Conservation (phyloP, 2,113 vertebrate genomes). For the Limnothrissa miodon region DNA sequence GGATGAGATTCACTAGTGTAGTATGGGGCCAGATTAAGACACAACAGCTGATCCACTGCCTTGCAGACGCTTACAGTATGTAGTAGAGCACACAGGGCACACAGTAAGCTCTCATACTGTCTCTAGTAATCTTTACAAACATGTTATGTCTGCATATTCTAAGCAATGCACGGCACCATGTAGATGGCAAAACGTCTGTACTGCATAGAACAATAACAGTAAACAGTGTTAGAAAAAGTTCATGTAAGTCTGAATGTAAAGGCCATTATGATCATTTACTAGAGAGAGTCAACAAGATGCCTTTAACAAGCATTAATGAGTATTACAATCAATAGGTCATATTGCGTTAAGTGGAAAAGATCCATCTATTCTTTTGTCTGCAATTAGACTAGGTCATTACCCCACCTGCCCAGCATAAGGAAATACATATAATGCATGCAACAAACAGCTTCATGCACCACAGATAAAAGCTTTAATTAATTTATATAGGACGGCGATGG, state of each 20-base stretch:
- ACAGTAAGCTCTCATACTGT: neutral
- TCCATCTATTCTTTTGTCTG: neutral
- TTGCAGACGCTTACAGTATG: neutral
- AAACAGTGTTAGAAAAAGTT: too few relatives aligned
- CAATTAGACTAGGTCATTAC: neutral
- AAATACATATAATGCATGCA: neutral
- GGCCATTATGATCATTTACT: too few relatives aligned
- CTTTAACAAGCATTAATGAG: neutral
- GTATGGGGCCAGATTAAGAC: too few relatives aligned
- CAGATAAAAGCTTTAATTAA: neutral
- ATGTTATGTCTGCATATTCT: neutral
- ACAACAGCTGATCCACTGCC: neutral
- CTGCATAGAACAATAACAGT: neutral
- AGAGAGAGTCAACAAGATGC: neutral
- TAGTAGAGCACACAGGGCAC: neutral
- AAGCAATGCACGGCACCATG: neutral
- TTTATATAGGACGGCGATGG: neutral
- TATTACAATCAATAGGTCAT: neutral
- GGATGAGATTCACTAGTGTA: slow-evolving; percentile 70
- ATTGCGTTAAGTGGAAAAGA: neutral
- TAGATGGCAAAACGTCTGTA: neutral
- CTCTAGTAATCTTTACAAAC: neutral
- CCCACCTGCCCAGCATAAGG: neutral
- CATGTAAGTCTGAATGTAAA: too few relatives aligned
- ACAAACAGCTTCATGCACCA: neutral